A percentile compares a stretch with the other conserved stretches of the same genome.
These are phyloP conservation scores for Lagenorhynchus albirostris DNA, from an alignment of 2,113 vertebrate genomes.

Conservation along the genomic window DNA sequence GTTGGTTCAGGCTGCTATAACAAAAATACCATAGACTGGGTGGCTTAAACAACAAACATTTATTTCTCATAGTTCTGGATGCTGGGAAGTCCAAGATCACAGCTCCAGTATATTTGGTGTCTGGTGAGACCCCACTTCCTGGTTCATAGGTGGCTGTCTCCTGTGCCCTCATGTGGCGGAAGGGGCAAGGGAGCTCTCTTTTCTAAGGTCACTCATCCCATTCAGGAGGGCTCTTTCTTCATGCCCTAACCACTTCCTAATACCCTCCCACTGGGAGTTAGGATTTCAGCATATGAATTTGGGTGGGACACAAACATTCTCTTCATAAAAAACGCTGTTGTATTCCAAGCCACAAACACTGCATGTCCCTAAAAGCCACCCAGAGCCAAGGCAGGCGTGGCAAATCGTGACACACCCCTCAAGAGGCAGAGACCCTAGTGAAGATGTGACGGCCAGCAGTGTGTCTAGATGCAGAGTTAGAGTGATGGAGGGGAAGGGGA, in stretches of 20 bases:
- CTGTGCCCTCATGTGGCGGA: neutral
- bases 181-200: neutral
- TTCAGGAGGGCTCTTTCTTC: neutral
- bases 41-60: neutral
- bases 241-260: neutral
- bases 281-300: neutral
- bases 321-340: neutral
- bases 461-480: neutral
- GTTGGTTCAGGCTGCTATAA: neutral
- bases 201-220: neutral
- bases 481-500: neutral
- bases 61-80: neutral
- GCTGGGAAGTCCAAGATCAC: neutral
- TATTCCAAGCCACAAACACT: neutral
- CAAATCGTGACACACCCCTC: neutral
- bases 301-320: neutral
- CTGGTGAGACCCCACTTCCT: neutral
- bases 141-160: neutral
- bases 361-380: neutral
- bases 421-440: neutral
- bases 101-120: neutral
- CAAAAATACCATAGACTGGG: neutral
- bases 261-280: neutral
- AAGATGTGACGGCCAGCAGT: neutral
- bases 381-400: neutral